Evolutionary conservation across 1,140 invertebrate species (phyloP).

Genomic region (Grapholita molesta): DNA sequence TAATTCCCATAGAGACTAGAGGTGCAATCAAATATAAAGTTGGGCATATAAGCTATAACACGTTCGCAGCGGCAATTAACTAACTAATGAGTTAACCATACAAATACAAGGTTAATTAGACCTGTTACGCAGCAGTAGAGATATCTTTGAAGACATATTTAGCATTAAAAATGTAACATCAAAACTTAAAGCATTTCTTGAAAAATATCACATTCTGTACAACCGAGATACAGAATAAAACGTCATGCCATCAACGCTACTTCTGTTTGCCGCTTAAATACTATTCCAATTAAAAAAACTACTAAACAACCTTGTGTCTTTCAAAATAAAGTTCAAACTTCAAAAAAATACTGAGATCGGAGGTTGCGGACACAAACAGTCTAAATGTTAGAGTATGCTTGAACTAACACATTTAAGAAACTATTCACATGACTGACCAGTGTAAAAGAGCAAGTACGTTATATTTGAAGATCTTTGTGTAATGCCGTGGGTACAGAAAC

Average conservation of each 20-base stretch:
- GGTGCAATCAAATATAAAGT: too few relatives aligned
- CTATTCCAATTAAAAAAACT: neutral
- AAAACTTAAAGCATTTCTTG: neutral
- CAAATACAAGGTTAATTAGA: too few relatives aligned
- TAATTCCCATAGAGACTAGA: too few relatives aligned
- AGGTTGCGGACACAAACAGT: neutral
- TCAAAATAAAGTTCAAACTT: neutral
- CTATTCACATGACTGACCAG: neutral
- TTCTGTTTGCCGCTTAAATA: neutral
- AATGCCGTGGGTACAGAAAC: neutral
- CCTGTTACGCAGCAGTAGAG: too few relatives aligned
- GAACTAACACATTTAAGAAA: neutral
- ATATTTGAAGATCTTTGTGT: neutral
- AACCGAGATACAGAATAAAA: neutral
- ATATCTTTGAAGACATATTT: too few relatives aligned
- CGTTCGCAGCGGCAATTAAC: too few relatives aligned
- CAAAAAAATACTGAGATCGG: neutral
- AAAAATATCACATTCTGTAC: neutral
- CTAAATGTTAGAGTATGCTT: neutral
- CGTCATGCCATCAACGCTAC: neutral
- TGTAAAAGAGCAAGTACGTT: neutral
- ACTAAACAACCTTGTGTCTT: neutral
- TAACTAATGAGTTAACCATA: too few relatives aligned
- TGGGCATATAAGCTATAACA: too few relatives aligned
- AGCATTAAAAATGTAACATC: too few relatives aligned